Conservation (phyloP, 2,888 invertebrate species). For the Lepidonotus clava region DNA sequence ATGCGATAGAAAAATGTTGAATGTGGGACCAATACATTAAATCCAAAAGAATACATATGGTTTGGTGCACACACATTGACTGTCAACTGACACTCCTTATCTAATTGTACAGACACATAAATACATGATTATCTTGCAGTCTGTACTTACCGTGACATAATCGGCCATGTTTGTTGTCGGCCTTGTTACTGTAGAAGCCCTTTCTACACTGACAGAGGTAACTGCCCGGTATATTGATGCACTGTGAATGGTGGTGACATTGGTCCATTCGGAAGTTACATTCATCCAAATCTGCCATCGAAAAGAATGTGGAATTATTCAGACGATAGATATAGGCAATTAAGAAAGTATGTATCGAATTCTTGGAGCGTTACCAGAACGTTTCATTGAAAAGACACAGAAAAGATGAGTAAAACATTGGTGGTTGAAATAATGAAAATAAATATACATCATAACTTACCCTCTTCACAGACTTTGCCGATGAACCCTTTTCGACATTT, state of each 20-base stretch:
- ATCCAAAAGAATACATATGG: too few species aligned
- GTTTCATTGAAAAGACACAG: neutral
- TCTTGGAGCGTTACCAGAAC: neutral
- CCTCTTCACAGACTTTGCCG: conserved; percentile 90
- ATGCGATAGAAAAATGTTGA: too few species aligned
- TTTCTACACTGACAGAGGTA: conserved; percentile 84
- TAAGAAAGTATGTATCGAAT: neutral
- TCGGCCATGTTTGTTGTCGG: conserved; percentile 73
- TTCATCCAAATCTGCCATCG: conserved; percentile 88
- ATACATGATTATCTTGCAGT: neutral
- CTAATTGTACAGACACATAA: too few species aligned
- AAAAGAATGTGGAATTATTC: neutral
- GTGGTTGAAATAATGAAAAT: neutral
- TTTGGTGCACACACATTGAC: too few species aligned
- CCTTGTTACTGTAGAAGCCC: conserved; percentile 84
- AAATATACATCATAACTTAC: conserved; percentile 66
- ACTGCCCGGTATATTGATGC: conserved; percentile 90
- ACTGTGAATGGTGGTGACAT: conserved; percentile 88
- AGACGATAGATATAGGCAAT: neutral
- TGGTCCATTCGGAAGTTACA: conserved; percentile 87
- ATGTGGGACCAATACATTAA: too few species aligned
- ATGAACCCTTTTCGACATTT: conserved; percentile 90
- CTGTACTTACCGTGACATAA: conserved; percentile 78
- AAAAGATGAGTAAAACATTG: neutral
- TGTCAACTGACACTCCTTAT: too few species aligned